Conservation (phyloP, 1,140 invertebrate genomes). For the Musca vetustissima region DNA sequence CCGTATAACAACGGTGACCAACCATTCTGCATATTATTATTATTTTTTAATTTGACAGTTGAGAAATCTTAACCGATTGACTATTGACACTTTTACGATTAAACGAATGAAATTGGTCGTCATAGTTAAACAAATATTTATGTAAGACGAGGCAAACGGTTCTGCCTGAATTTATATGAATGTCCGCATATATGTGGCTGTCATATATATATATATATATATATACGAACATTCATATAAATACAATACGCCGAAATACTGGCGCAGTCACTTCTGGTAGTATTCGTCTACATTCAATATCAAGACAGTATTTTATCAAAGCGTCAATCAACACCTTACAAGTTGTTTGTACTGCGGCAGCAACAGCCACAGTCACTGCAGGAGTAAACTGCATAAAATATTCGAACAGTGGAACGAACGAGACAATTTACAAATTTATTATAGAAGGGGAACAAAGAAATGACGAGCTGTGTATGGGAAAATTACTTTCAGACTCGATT, state of each 20-base stretch:
- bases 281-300: background rate
- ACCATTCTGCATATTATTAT: conserved; percentile 6
- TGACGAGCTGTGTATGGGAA: too few relatives aligned
- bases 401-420: too few relatives aligned
- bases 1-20: background rate
- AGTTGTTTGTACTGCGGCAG: background rate
- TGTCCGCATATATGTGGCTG: background rate
- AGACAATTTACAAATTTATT: too few relatives aligned
- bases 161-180: background rate
- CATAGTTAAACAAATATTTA: conserved; percentile 8
- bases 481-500: too few relatives aligned
- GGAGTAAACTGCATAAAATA: too few relatives aligned
- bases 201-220: too few relatives aligned
- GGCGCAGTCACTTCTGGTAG: too few relatives aligned
- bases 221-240: too few relatives aligned
- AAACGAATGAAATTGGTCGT: conserved; percentile 16
- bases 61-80: conserved; percentile 24
- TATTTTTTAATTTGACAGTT: conserved; percentile 25
- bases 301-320: conserved; percentile 23
- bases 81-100: conserved; percentile 24
- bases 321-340: conserved; percentile 22
- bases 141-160: background rate
- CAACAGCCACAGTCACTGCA: too few relatives aligned
- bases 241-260: too few relatives aligned
- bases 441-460: too few relatives aligned